Evolutionary conservation across 1,140 invertebrate genomes (phyloP).

Genomic region (Sitobion miscanthi): DNA sequence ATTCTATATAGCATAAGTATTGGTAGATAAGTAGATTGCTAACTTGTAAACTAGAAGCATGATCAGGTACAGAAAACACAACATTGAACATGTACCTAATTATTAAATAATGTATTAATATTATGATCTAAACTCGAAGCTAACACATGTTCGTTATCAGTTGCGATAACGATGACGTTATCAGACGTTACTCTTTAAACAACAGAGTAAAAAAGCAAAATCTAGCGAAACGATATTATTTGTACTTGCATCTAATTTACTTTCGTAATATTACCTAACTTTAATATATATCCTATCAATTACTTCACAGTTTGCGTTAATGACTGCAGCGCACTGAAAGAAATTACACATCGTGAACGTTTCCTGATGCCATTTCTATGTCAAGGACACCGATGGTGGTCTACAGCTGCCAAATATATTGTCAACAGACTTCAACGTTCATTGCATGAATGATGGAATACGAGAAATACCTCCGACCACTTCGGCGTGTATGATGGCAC

Average conservation of each 20-base stretch:
- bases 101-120: background rate
- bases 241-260: background rate
- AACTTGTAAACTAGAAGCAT: background rate
- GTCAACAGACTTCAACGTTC: background rate
- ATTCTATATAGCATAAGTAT: no score
- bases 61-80: background rate
- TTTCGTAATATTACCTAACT: background rate
- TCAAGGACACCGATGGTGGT: conserved; percentile 15
- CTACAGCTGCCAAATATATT: conserved; percentile 35
- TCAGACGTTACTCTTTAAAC: background rate
- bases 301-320: background rate
- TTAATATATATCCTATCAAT: background rate
- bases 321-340: background rate
- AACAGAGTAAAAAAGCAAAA: background rate
- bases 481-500: conserved; percentile 3
- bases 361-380: conserved; percentile 37
- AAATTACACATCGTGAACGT: background rate
- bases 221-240: background rate
- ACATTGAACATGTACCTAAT: no score
- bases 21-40: background rate
- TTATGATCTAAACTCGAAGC: background rate
- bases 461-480: background rate
- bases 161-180: background rate
- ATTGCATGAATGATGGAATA: conserved; percentile 4
- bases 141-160: conserved; percentile 24